Conservation (phyloP, 2,888 invertebrate species). For the Amiota mariae region DNA sequence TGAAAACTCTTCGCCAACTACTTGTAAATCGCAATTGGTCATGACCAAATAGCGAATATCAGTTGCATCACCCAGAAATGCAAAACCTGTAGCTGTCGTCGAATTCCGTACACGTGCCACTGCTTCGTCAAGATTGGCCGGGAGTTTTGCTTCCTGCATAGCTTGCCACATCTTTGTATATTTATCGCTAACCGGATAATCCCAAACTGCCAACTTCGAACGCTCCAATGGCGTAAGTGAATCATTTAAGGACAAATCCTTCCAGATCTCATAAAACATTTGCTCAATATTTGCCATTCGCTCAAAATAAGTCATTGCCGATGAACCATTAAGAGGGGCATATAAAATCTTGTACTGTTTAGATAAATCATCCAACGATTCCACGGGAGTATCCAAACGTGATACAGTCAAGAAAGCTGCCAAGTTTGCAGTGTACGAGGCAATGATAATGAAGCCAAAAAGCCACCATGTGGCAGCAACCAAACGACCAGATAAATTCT, state of each 20-base stretch:
- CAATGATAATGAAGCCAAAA: constrained; percentile 98
- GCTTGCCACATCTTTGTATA: constrained; percentile 99
- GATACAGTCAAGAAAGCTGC: constrained; percentile 98
- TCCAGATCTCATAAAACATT: constrained; percentile 98
- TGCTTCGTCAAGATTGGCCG: constrained; percentile 85
- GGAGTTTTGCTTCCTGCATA: constrained; percentile 89
- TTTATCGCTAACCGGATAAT: constrained; percentile 98
- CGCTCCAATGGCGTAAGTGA: constrained; percentile 91
- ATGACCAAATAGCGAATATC: constrained; percentile 80
- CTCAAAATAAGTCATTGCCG: constrained; percentile 94
- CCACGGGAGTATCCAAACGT: constrained; percentile 92
- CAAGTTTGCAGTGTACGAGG: constrained; percentile 97
- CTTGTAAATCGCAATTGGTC: constrained; percentile 82
- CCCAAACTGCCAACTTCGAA: constrained; percentile 97
- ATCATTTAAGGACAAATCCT: constrained; percentile 97
- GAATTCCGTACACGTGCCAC: constrained; percentile 81
- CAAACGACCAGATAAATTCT: constrained; percentile 94
- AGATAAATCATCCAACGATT: constrained; percentile 93
- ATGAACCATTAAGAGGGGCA: constrained; percentile 90
- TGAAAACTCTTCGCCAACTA: constrained; percentile 97
- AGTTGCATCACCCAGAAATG: constrained; percentile 95
- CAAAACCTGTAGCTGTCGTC: constrained; percentile 87
- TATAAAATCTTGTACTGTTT: constrained; percentile 98
- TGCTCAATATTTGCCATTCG: constrained; percentile 97
- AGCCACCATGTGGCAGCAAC: constrained; percentile 99